phyloP scores from a whole-genome alignment of 2,888 invertebrate genomes.

The Apamea crenata region DNA sequence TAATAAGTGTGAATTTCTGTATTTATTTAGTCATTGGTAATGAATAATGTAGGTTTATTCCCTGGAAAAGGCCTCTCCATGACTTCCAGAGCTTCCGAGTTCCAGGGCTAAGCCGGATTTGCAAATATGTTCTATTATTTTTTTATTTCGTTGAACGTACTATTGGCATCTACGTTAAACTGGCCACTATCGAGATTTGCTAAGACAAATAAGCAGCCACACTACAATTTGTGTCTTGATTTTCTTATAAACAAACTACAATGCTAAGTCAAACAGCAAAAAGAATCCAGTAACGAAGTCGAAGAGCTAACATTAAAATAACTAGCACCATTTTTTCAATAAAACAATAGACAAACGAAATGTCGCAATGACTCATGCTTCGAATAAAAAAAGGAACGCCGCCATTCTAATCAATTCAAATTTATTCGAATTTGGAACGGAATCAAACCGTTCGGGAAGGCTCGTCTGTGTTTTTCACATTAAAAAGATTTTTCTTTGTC shows the following conservation, averaged over 20 bases:
- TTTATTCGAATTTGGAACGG: constrained; percentile 46
- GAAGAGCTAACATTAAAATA: neutral
- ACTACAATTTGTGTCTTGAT: neutral
- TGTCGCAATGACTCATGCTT: neutral
- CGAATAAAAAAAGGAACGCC: constrained; percentile 19
- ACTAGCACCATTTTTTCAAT: neutral
- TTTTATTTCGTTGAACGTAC: neutral
- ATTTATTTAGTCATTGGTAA: neutral
- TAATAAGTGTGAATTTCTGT: neutral
- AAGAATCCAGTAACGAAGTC: neutral
- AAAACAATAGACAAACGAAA: constrained; percentile 19
- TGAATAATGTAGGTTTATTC: neutral
- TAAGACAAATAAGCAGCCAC: neutral
- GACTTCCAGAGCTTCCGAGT: neutral
- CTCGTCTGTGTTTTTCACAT: constrained; percentile 26
- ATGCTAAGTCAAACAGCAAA: neutral
- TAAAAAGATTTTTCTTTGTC: constrained; percentile 39
- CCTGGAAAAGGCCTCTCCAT: neutral
- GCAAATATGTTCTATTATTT: no score
- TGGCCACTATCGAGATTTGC: neutral
- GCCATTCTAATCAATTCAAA: constrained; percentile 44
- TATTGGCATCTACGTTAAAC: neutral
- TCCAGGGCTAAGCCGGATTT: neutral
- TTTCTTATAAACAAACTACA: neutral
- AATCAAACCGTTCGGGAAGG: constrained; percentile 38